Percentiles rank a stretch among this genome's conserved stretches.
Evolutionary conservation across 2,113 vertebrate species (phyloP).

Genomic region (Chiloscyllium plagiosum): DNA sequence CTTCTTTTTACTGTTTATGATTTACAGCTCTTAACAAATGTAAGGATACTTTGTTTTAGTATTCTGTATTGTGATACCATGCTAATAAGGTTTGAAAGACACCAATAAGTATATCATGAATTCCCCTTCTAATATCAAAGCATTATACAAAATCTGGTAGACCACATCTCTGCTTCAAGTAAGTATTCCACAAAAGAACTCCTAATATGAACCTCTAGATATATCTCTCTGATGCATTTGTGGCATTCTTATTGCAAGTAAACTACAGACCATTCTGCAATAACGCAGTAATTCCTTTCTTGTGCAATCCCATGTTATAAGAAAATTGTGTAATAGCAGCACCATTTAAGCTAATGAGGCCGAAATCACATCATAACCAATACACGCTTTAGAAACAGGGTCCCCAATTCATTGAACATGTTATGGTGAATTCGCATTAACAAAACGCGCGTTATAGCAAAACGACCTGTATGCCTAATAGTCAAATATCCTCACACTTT

Average conservation of each 20-base stretch:
- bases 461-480: too few relatives aligned
- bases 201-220: background rate
- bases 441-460: too few relatives aligned
- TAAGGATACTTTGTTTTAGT: background rate
- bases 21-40: background rate
- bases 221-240: background rate
- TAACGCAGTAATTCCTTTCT: too few relatives aligned
- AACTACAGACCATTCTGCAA: background rate
- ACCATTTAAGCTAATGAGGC: too few relatives aligned
- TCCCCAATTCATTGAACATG: too few relatives aligned
- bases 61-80: background rate
- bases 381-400: too few relatives aligned
- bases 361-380: too few relatives aligned
- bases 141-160: background rate
- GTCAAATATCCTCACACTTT: background rate
- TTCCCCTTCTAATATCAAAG: background rate
- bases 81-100: background rate
- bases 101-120: background rate
- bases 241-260: background rate
- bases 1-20: background rate
- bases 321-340: too few relatives aligned
- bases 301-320: too few relatives aligned
- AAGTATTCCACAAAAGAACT: background rate
- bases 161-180: background rate
- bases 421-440: too few relatives aligned